Evolutionary conservation across 1,140 invertebrate genomes (phyloP).

Genomic region (Lasioglossum baleicum): DNA sequence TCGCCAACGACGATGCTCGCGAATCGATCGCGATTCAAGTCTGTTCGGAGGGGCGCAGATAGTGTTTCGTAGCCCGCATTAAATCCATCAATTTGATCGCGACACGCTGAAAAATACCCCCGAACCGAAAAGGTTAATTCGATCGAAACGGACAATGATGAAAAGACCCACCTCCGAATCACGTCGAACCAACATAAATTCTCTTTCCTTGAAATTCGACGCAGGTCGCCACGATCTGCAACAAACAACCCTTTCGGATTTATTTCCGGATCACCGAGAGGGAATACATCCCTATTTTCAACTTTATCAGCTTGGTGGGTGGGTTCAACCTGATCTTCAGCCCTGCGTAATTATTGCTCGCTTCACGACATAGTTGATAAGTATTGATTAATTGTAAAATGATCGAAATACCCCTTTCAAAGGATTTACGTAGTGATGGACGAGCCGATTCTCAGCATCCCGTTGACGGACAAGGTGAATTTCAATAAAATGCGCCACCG

Average conservation of each 20-base stretch:
- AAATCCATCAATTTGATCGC: slow-evolving; percentile 6
- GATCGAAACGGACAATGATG: no score
- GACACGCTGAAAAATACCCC: neutral
- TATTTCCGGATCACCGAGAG: slow-evolving; percentile 57
- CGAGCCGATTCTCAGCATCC: neutral
- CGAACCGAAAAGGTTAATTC: no score
- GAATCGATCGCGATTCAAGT: neutral
- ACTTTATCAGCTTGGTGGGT: slow-evolving; percentile 58
- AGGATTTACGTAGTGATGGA: slow-evolving; percentile 52
- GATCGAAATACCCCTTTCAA: no score
- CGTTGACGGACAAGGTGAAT: rapidly evolving
- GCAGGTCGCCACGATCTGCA: slow-evolving; percentile 48
- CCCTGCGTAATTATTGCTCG: slow-evolving; percentile 36
- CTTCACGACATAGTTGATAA: no score
- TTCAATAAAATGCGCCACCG: neutral
- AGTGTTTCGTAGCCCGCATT: neutral
- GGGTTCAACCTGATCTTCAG: slow-evolving; percentile 54
- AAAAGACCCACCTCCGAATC: no score
- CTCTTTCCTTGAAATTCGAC: no score
- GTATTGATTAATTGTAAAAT: no score
- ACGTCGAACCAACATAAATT: no score
- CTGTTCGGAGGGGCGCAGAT: no score
- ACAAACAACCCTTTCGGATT: slow-evolving; percentile 51
- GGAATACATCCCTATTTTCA: slow-evolving; percentile 53
- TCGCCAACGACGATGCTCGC: no score